Base-by-base conservation (phyloP, 2,888 invertebrate species). In the Agelastica alni region DNA sequence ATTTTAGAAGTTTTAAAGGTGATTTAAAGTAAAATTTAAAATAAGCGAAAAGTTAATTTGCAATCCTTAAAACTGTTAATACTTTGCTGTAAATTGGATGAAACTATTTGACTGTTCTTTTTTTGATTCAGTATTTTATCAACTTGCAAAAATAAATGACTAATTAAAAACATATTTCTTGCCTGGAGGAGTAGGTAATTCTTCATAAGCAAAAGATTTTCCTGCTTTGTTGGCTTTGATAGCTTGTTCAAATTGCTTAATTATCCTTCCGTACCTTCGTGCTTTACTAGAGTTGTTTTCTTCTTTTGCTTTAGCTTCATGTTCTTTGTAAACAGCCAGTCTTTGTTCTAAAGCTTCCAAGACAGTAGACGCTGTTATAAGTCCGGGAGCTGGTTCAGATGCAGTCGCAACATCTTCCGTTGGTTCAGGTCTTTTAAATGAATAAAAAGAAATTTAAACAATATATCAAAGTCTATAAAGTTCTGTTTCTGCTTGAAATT, bases 181-280 rank as follows among this genome's bases (percentile, higher is more conserved):
- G 20, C 37, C 93, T 2, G 93, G 93, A 2, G 96, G 95, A 1
- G 86, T 84, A 0, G 96, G 96, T 43, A 97, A 76, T 53, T 95
- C 95, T 49, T 92, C 93, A 22, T 84, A 81, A 2, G 85, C 81
- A 12, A 95, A 79, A 0, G 88, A 78, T 70, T 85, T 86, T 0
- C 95, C 95, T 2, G 85, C 85, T 60, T 88, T 86, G 68, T 90
- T 81, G n/a, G 80, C 71, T 71, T 87, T 88, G 18, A 96, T 85
- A 0, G 96, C 95, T 63, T 91, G 90, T 70, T 91, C 86, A 71
- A 91, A 97, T 76, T 96, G 96, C 77, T 96, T 96, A 26, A 93
- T 89, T 64, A 97, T 94, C 42, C 97, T 83, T 0, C 91, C 92
- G 82, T 93, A 89, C 46, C 96, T 82, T 49, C 96, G 82, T 0